A percentile compares a stretch with the other conserved stretches of the same genome.
These are phyloP conservation scores for Parazoanthus swiftii DNA, from an alignment of 92 coral and sea anemone species.

Conservation along the genomic window DNA sequence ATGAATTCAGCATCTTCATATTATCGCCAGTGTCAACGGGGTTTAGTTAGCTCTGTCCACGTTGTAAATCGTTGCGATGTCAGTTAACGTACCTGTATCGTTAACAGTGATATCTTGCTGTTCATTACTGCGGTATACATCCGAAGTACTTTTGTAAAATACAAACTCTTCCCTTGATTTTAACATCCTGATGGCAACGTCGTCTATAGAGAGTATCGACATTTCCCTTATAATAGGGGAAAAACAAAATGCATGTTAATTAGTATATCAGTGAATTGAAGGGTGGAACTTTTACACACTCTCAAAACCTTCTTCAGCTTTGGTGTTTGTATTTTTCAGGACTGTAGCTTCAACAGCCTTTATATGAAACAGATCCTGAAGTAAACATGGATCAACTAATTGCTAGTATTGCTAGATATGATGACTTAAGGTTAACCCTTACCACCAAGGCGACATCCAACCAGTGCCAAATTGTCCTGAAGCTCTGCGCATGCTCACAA, in stretches of 20 bases:
- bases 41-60: too few relatives aligned
- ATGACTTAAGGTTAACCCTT: neutral
- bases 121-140: neutral
- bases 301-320: too few relatives aligned
- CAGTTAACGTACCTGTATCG: conserved; percentile 19
- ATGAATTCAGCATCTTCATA: neutral
- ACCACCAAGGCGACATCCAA: conserved; percentile 87
- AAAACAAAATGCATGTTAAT: neutral
- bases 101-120: conserved; percentile 22
- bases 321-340: too few relatives aligned
- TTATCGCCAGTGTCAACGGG: too few relatives aligned
- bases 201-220: neutral
- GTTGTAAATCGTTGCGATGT: too few relatives aligned
- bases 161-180: conserved; percentile 24
- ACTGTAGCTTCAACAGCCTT: too few relatives aligned
- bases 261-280: neutral
- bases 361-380: neutral
- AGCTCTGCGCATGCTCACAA: conserved; percentile 57
- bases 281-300: neutral
- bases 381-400: too few relatives aligned
- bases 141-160: conserved; percentile 16
- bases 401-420: neutral
- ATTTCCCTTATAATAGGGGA: conserved; percentile 4
- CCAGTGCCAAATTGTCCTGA: conserved; percentile 72
- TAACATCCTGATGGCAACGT: conserved; percentile 20